Evolutionary conservation across 2,113 vertebrate species (phyloP).

Genomic region (Pangasianodon hypophthalmus): DNA sequence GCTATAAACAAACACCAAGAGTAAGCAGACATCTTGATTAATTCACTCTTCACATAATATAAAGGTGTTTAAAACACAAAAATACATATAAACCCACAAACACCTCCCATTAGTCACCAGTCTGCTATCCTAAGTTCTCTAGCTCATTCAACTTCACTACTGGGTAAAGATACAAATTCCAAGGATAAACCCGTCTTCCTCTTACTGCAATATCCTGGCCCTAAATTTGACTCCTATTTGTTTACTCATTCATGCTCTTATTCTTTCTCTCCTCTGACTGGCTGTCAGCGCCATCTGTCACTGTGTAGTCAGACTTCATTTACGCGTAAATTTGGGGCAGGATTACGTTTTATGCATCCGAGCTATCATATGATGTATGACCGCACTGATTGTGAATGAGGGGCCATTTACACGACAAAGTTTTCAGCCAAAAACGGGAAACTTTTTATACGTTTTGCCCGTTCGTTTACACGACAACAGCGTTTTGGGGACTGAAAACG

Average conservation of each 20-base stretch:
- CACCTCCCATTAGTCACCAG: background rate
- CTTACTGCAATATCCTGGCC: background rate
- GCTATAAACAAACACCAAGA: background rate
- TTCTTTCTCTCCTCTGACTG: background rate
- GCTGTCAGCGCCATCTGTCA: background rate
- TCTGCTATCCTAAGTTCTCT: background rate
- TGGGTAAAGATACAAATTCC: background rate
- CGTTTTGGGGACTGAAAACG: too few species aligned
- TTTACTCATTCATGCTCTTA: background rate
- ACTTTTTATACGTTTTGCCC: too few species aligned
- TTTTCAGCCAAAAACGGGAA: too few species aligned
- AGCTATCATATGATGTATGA: too few species aligned
- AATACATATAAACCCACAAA: background rate
- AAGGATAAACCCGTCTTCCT: background rate
- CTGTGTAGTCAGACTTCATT: background rate
- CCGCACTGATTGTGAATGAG: background rate
- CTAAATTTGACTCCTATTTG: constrained; percentile 7
- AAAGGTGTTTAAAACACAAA: background rate
- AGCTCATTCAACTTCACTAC: background rate
- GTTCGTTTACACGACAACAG: too few species aligned
- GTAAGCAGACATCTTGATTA: background rate
- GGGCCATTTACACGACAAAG: too few species aligned
- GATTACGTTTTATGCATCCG: background rate
- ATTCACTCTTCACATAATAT: background rate
- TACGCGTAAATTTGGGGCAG: background rate